Base-by-base conservation (phyloP, 2,888 invertebrate species). In the Hypselothyrea guttata region DNA sequence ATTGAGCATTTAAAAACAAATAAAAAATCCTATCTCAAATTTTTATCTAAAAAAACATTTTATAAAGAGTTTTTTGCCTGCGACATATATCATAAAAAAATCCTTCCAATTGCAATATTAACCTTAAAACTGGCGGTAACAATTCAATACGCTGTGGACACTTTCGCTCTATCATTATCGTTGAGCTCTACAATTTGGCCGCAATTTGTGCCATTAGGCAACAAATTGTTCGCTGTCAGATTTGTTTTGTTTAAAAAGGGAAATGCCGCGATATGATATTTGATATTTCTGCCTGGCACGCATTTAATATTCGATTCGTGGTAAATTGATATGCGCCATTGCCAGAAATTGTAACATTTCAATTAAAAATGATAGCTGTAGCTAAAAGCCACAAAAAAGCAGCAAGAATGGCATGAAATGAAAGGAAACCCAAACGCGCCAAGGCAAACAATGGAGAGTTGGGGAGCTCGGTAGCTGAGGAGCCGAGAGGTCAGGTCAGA, bases 351-450 rank as follows among this genome's bases (percentile, higher is more conserved):
- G 61, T 57, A 47, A 33, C 62, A 57, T 69, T 82, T 78, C 75
- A 78, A 78, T 83, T 83, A 72, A 75, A 71, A 62, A 54, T 59
- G 60, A 74, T 55, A 42, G 56, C 56, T 40, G 13, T 30, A 37
- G 61, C 59, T 53, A 51, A 67, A 60, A 67, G 71, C 64, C 11
- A 56, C 37, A 34, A 28, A 57, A 37, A 7, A 48, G 11, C 22
- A 27, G 11, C n/a, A 16, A 30, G 28, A 7, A 31, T 22, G 11
- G 13, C 40, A 31, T 13, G 8, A 47, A 34, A 35, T 46, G 8
- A 58, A 41, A 46, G 16, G 37, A 31, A 34, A 49, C 31, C 31
- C 41, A 51, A 48, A 51, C 22, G 18, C 13, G 51, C 12, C 54
- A 54, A 63, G 55, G 40, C 65, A 61, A 74, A 64, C 66, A 59